Conservation (phyloP, 2,888 invertebrate genomes). For the Halictus ligatus region DNA sequence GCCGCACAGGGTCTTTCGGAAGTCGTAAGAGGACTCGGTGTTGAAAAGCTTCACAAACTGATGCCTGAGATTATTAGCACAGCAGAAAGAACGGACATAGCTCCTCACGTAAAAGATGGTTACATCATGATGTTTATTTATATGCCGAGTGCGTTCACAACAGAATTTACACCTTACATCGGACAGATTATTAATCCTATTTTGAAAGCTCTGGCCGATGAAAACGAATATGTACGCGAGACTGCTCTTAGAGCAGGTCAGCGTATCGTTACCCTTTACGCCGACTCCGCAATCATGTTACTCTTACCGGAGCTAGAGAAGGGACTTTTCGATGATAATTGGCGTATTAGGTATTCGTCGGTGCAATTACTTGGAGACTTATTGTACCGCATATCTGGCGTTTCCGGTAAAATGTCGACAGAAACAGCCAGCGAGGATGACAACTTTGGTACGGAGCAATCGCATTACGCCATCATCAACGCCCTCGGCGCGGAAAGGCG, state of each 20-base stretch:
- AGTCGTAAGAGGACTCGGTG: constrained; percentile 98
- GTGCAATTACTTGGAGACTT: constrained; percentile 98
- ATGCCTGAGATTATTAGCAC: constrained; percentile 99
- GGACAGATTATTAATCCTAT: constrained; percentile 99
- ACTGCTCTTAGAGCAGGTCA: constrained; percentile 98
- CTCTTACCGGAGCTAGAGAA: constrained; percentile 96
- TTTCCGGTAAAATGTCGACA: constrained; percentile 99
- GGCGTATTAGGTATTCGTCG: constrained; percentile 97
- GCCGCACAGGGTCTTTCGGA: constrained; percentile 99
- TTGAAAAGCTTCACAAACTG: constrained; percentile 96
- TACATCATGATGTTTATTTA: constrained; percentile 99
- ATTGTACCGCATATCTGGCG: constrained; percentile 97
- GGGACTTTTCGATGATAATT: constrained; percentile 98
- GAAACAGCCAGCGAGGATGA: constrained; percentile 99
- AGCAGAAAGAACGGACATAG: constrained; percentile 96
- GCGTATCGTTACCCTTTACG: constrained; percentile 97
- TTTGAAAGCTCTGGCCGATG: constrained; percentile 98
- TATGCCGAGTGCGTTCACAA: constrained; percentile 98
- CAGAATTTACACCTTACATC: constrained; percentile 97
- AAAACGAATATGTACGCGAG: constrained; percentile 99
- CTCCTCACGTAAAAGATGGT: constrained; percentile 99
- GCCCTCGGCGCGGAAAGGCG: constrained; percentile 95
- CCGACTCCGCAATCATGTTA: constrained; percentile 96
- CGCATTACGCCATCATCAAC: constrained; percentile 95
- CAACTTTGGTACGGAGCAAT: constrained; percentile 99